phyloP scores from a whole-genome alignment of 2,113 vertebrate genomes.

The Neotoma lepida region DNA sequence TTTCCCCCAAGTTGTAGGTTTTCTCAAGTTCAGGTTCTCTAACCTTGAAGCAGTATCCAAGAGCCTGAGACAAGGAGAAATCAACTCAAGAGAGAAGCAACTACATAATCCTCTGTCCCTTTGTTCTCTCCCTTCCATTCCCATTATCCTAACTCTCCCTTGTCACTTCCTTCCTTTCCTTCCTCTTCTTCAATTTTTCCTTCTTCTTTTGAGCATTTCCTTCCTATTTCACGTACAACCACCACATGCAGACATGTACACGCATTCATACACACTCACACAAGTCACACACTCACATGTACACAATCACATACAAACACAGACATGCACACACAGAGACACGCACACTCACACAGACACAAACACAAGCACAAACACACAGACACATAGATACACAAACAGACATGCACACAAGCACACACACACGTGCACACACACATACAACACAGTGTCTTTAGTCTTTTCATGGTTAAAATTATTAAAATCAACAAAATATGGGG shows the following conservation, averaged over 20 bases:
- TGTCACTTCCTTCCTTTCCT: neutral
- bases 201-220: neutral
- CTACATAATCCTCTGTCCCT: neutral
- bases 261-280: neutral
- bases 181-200: no score
- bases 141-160: no score
- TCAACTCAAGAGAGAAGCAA: neutral
- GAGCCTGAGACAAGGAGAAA: neutral
- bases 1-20: neutral
- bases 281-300: neutral
- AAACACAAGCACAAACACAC: neutral
- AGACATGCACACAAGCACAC: neutral
- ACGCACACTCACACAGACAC: neutral
- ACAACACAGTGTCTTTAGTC: neutral
- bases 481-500: neutral
- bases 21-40: neutral
- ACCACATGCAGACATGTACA: neutral
- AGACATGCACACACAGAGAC: neutral
- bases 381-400: neutral
- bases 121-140: no score
- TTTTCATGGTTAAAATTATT: conserved; percentile 14
- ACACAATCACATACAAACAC: neutral
- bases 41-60: neutral
- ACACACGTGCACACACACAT: neutral
- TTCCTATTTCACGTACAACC: neutral